A percentile compares a stretch with the other conserved stretches of the same genome.
These are phyloP conservation scores for Speoplatyrhinus poulsoni DNA, from an alignment of 2,113 vertebrate species.

Conservation along the genomic window DNA sequence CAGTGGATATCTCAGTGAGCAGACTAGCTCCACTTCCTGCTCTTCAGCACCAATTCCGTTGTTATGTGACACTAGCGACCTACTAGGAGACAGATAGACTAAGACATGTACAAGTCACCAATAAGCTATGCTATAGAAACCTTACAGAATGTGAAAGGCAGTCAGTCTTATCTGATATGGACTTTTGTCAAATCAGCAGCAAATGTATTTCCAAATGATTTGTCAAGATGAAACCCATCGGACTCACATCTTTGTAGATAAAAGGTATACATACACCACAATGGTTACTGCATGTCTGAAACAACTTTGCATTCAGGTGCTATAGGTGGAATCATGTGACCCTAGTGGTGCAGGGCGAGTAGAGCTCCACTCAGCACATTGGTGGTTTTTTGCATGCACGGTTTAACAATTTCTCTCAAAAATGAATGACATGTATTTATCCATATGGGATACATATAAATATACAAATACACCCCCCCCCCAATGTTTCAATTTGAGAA, in stretches of 20 bases:
- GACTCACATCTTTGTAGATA: neutral
- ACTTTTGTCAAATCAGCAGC: slow-evolving; percentile 6
- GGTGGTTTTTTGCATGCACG: too few relatives aligned
- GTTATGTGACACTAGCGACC: slow-evolving; percentile 58
- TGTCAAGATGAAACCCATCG: neutral
- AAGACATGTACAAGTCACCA: slow-evolving; percentile 27
- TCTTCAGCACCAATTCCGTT: slow-evolving; percentile 63
- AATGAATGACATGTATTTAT: too few relatives aligned
- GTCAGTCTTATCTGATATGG: neutral
- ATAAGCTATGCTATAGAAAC: slow-evolving; percentile 8
- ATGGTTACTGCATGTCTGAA: too few relatives aligned
- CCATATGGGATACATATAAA: too few relatives aligned
- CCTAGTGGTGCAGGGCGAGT: too few relatives aligned
- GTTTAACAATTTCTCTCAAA: too few relatives aligned
- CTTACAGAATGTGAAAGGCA: neutral
- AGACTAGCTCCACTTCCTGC: slow-evolving; percentile 72
- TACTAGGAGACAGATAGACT: slow-evolving; percentile 39
- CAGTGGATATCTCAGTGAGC: slow-evolving; percentile 69
- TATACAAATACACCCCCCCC: too few relatives aligned
- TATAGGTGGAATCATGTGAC: too few relatives aligned
- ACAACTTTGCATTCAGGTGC: too few relatives aligned
- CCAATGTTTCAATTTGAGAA: too few relatives aligned
- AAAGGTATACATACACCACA: too few relatives aligned
- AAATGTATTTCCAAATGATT: neutral
- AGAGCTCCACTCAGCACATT: too few relatives aligned